Evolutionary conservation across 2,113 vertebrate species (phyloP), one percentile per base, ranked within the genome.

Genomic region (Embiotoca jacksoni): DNA sequence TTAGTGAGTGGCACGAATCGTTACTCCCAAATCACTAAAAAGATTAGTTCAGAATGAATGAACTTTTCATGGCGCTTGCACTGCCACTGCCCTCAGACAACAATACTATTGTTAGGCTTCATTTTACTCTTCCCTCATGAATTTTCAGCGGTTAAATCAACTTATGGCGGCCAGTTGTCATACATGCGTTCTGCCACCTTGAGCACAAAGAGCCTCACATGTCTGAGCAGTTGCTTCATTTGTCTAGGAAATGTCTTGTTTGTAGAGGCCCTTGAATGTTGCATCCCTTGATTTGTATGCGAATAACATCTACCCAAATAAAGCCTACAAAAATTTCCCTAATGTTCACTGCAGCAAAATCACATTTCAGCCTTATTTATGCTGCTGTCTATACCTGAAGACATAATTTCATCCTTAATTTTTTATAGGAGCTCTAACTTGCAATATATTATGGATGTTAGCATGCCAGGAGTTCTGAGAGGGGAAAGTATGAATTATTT

Each of bases 311-410:
- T 56, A 89, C 58, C 58, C 81, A 90, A 92, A 92, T 84, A 80
- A 79, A 84, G 75, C 36, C 64, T 35, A 23, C 37, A 2, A 62
- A 82, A 14, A 89, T 92, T 89, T 91, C 76, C 86, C 90, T 87
- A 89, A 91, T 91, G 83, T 80, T 80, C 68, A n/a, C 76, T 77
- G 81, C 78, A 88, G 79, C 74, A 80, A 85, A 88, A 83, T 88
- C 79, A 76, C 74, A 80, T 68, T 76, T 70, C 80, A 70, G 72
- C 78, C 76, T 82, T 76, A 71, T 80, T 80, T 58, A 72, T 73
- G 79, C 74, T 55, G 32, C 82, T 31, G 75, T 80, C 75, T 72
- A 58, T 78, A 88, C 80, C 84, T 59, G 69, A 76, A 86, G 85
- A 91, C 80, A 82, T 60, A 7, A 67, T 62, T 80, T 66, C 72